Conservation (phyloP, 2,113 vertebrate genomes). For the Sceloporus undulatus region DNA sequence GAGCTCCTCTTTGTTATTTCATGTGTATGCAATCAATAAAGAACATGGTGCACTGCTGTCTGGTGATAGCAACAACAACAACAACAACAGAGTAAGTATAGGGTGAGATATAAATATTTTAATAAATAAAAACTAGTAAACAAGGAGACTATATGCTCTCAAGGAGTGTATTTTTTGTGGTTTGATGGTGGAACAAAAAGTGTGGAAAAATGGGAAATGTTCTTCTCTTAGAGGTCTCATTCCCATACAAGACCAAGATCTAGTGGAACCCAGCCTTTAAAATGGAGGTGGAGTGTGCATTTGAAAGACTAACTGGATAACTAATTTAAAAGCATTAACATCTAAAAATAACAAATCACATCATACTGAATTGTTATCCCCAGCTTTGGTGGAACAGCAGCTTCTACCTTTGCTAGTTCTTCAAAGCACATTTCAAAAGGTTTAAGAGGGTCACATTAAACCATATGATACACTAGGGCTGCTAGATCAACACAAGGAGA, state of each 20-base stretch:
- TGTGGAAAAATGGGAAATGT: background rate
- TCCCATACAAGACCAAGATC: background rate
- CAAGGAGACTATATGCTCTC: background rate
- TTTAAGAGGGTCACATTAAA: background rate
- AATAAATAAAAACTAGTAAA: background rate
- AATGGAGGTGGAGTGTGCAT: background rate
- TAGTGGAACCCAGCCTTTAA: background rate
- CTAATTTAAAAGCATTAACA: background rate
- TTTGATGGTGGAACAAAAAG: background rate
- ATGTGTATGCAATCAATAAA: background rate
- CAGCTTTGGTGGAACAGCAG: background rate
- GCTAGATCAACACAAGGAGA: background rate
- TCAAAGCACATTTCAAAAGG: background rate
- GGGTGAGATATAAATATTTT: too few relatives aligned
- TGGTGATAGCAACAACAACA: background rate
- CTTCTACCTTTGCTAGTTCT: background rate
- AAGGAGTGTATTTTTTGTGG: background rate
- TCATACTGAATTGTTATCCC: background rate
- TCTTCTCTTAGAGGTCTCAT: background rate
- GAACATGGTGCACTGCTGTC: background rate
- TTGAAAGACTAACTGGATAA: background rate
- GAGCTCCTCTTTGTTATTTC: background rate
- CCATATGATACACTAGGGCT: background rate
- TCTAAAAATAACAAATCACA: background rate
- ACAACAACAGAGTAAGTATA: too few relatives aligned